Evolutionary conservation across 2,797 vertebrate species (phyloP), one percentile per base, ranked within the genome.

Genomic region (Acipenser oxyrinchus): DNA sequence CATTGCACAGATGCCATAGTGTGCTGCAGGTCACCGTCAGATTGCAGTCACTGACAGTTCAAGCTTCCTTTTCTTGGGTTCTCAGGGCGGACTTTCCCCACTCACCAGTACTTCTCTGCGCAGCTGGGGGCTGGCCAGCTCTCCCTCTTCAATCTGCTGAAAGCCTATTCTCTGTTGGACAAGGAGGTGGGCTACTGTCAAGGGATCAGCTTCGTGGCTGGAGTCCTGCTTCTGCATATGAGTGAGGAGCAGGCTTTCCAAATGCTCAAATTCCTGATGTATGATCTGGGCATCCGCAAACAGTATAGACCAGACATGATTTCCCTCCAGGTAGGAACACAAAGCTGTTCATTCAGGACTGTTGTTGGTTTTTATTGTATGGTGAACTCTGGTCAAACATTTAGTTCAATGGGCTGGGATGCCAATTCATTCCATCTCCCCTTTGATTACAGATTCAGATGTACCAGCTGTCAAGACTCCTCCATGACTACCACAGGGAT

Each of bases 161-260:
- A 99, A 83, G 97, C 97, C 1, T 99, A 99, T 70, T 99, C 97
- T 76, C 85, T 99, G 87, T 86, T 99, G 89, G 96, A 99, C 85
- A 94, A 93, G 73, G 97, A 99, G 88, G 97, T 99, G 55, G 96
- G 96, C 73, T 99, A 99, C 83, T 99, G 97, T 78, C 97, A 99
- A 79, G 97, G 96, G 1, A 93, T 99, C 79, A 99, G 97, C 83
- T 99, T 99, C 57, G 93, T 99, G 78, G 97, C 96, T 0, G 97
- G 96, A 15, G 89, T 99, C 61, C 84, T 99, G 72, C 93, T 99
- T 76, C 87, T 99, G 49, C 97, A 99, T 79, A 96, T 98, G 94
- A 96, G 91, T n/a, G 97, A 99, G 72, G 95, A 96, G 12, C 95
- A 98, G 82, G 93, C 97, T 71, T 99, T 99, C n/a, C 95, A 99